Evolutionary conservation across 1,140 invertebrate genomes (phyloP).

Genomic region (Monochamus saltuarius): DNA sequence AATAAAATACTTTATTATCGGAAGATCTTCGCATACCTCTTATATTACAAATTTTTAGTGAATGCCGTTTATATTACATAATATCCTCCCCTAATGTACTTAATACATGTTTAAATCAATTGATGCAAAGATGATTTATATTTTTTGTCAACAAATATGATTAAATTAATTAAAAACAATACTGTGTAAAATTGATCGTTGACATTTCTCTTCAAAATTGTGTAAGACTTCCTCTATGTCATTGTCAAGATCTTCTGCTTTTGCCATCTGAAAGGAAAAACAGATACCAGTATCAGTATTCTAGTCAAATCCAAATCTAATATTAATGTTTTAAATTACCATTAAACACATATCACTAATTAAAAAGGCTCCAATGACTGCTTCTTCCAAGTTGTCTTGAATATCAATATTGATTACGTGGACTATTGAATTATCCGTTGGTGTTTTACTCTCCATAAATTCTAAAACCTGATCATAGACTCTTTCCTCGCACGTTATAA

Average conservation of each 20-base stretch:
- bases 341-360: constrained; percentile 92
- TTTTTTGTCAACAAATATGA: no score
- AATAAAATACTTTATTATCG: no score
- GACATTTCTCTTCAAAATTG: constrained; percentile 90
- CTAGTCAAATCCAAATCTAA: no score
- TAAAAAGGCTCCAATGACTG: constrained; percentile 98
- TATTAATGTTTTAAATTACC: constrained; percentile 56
- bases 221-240: constrained; percentile 97
- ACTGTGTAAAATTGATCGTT: constrained; percentile 87
- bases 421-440: constrained; percentile 78
- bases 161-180: constrained; percentile 82
- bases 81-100: no score
- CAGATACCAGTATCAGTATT: no score
- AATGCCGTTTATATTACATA: no score
- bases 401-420: constrained; percentile 99
- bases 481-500: constrained; percentile 97
- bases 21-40: no score
- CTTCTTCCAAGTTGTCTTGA: constrained; percentile 99
- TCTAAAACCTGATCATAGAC: constrained; percentile 96
- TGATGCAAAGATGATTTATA: no score
- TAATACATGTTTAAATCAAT: no score
- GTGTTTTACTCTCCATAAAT: constrained; percentile 70
- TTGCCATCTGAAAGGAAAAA: constrained; percentile 70
- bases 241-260: constrained; percentile 94
- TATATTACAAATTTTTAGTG: no score